These are phyloP conservation scores for Steinernema feltiae DNA, from an alignment of 1,140 invertebrate species.

Conservation along the genomic window DNA sequence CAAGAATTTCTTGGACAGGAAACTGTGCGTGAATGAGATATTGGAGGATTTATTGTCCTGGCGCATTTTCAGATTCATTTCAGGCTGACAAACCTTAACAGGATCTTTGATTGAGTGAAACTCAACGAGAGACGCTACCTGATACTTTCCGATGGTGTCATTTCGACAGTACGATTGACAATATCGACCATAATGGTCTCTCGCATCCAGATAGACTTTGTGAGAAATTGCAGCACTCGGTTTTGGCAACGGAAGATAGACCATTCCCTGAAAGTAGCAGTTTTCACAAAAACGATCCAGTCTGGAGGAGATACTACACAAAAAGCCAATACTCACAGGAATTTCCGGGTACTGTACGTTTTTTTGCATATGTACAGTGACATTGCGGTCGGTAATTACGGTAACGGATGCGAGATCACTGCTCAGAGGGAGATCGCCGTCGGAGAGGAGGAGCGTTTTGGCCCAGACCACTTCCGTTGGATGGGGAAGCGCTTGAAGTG, in stretches of 20 bases:
- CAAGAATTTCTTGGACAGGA: constrained; percentile 46
- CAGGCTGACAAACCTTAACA: constrained; percentile 50
- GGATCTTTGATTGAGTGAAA: background rate
- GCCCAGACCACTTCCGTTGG: constrained; percentile 49
- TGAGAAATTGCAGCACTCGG: constrained; percentile 32
- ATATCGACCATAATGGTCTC: constrained; percentile 53
- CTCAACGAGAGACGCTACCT: constrained; percentile 29
- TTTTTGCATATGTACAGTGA: constrained; percentile 42
- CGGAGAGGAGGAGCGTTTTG: constrained; percentile 48
- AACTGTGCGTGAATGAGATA: constrained; percentile 53
- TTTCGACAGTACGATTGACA: constrained; percentile 56
- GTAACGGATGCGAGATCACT: constrained; percentile 47
- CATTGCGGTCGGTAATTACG: constrained; percentile 33
- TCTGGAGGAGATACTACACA: too few species aligned
- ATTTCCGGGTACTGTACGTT: constrained; percentile 47
- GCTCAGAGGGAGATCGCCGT: constrained; percentile 41
- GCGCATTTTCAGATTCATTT: constrained; percentile 36
- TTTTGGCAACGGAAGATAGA: constrained; percentile 54
- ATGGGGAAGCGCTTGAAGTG: background rate
- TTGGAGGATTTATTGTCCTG: constrained; percentile 40
- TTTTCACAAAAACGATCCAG: background rate
- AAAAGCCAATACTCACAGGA: constrained; percentile 33
- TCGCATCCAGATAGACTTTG: constrained; percentile 47
- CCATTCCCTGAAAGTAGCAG: constrained; percentile 40
- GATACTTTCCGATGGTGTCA: constrained; percentile 47